phyloP scores from a whole-genome alignment of 2,888 invertebrate species.

The Listrodromus nycthemerus region DNA sequence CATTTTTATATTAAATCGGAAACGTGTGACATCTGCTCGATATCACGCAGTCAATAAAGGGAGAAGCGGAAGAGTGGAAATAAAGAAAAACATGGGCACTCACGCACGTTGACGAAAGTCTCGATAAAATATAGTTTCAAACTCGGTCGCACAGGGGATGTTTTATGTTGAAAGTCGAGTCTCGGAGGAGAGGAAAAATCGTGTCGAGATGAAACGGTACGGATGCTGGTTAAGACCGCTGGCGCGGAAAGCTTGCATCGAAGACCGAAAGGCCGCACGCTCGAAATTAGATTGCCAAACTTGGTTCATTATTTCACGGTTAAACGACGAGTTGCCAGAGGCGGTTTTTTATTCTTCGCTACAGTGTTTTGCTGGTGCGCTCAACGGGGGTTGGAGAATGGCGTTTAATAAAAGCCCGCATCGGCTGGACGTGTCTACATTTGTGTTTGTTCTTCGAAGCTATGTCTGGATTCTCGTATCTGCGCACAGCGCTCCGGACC shows the following conservation, averaged over 20 bases:
- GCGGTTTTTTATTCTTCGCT: slow-evolving; percentile 33
- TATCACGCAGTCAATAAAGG: slow-evolving; percentile 22
- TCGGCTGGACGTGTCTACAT: slow-evolving; percentile 10
- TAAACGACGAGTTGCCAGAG: slow-evolving; percentile 34
- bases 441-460: slow-evolving; percentile 36
- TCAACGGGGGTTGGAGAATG: slow-evolving; percentile 9
- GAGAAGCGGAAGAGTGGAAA: slow-evolving; percentile 8
- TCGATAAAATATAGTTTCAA: slow-evolving; percentile 7
- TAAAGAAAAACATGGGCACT: slow-evolving; percentile 3
- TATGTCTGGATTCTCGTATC: not conserved
- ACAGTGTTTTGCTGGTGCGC: slow-evolving; percentile 29
- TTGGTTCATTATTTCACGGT: slow-evolving; percentile 52
- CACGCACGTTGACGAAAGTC: slow-evolving; percentile 14
- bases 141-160: slow-evolving; percentile 2
- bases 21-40: slow-evolving; percentile 48
- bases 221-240: not conserved
- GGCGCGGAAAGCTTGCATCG: slow-evolving; percentile 6
- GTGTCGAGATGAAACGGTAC: not conserved
- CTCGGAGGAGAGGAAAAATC: not conserved
- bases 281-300: slow-evolving; percentile 44
- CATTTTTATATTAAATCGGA: slow-evolving; percentile 24
- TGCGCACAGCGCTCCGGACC: slow-evolving; percentile 13
- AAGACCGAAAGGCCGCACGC: slow-evolving; percentile 4
- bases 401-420: slow-evolving; percentile 48
- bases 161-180: slow-evolving; percentile 17